Percentiles rank a stretch among this genome's conserved stretches.
phyloP scores from a whole-genome alignment of 2,888 invertebrate genomes.

The Archaeoteleia sp. region DNA sequence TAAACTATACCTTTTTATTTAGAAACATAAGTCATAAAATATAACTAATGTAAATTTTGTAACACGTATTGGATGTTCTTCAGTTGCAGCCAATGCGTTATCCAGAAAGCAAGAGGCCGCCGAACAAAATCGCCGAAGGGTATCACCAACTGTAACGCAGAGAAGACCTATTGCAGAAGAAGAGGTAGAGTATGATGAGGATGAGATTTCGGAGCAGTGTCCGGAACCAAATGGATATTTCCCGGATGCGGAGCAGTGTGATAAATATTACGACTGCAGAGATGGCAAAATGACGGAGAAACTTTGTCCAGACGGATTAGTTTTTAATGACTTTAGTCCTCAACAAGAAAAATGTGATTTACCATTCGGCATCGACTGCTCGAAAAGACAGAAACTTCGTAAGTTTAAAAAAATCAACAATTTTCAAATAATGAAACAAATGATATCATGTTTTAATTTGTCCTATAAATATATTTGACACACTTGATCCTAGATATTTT shows the following conservation, averaged over 20 bases:
- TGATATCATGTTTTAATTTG: neutral
- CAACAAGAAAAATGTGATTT: constrained; percentile 91
- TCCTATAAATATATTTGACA: neutral
- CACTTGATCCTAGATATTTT: neutral
- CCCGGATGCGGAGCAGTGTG: constrained; percentile 90
- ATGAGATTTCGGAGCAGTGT: constrained; percentile 81
- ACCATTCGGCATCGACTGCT: constrained; percentile 90
- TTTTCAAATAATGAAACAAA: neutral
- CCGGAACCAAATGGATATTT: constrained; percentile 90
- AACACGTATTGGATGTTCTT: constrained; percentile 13
- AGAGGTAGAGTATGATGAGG: constrained; percentile 73
- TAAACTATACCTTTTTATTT: too few relatives aligned
- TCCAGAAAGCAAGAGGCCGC: constrained; percentile 70
- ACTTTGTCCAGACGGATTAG: constrained; percentile 91
- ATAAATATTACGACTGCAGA: constrained; percentile 89
- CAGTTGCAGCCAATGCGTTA: constrained; percentile 64
- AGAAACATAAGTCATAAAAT: neutral
- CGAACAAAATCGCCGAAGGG: constrained; percentile 68
- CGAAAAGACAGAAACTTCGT: constrained; percentile 86
- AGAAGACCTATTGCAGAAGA: constrained; percentile 54
- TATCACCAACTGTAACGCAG: constrained; percentile 52
- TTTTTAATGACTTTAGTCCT: constrained; percentile 90
- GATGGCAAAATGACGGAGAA: constrained; percentile 85
- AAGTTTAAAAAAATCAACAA: constrained; percentile 75
- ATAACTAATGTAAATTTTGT: constrained; percentile 8